A percentile compares a stretch with the other conserved stretches of the same genome.
These are phyloP conservation scores for Vombatus ursinus DNA, from an alignment of 2,113 vertebrate species.

Conservation along the genomic window DNA sequence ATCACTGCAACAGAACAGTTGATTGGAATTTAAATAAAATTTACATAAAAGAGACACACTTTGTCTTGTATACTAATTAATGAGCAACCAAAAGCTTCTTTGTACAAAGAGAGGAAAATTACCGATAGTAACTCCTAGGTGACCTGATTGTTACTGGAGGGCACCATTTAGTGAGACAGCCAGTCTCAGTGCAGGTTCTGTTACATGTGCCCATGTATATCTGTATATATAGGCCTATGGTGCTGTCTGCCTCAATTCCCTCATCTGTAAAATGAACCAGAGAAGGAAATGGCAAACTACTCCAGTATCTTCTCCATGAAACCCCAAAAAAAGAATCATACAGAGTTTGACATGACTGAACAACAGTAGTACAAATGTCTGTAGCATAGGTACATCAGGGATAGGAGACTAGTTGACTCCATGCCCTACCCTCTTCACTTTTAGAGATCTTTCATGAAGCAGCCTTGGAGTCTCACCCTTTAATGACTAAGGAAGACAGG, in stretches of 20 bases:
- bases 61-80: conserved; percentile 81
- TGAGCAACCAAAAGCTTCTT: conserved; percentile 71
- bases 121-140: conserved; percentile 10
- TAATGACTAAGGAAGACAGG: neutral
- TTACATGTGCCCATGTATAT: neutral
- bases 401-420: neutral
- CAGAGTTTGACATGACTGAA: neutral
- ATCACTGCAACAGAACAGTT: conserved; percentile 79
- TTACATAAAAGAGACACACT: conserved; percentile 78
- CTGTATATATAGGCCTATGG: neutral
- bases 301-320: neutral
- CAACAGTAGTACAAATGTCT: neutral
- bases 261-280: neutral
- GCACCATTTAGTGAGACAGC: neutral
- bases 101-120: conserved; percentile 49
- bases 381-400: neutral
- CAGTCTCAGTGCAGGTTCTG: neutral
- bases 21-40: conserved; percentile 84
- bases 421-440: neutral
- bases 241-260: neutral
- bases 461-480: neutral
- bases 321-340: neutral
- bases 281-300: neutral
- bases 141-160: rapidly evolving
- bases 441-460: neutral